phyloP scores from a whole-genome alignment of 2,113 vertebrate genomes.

The Coturnix japonica region DNA sequence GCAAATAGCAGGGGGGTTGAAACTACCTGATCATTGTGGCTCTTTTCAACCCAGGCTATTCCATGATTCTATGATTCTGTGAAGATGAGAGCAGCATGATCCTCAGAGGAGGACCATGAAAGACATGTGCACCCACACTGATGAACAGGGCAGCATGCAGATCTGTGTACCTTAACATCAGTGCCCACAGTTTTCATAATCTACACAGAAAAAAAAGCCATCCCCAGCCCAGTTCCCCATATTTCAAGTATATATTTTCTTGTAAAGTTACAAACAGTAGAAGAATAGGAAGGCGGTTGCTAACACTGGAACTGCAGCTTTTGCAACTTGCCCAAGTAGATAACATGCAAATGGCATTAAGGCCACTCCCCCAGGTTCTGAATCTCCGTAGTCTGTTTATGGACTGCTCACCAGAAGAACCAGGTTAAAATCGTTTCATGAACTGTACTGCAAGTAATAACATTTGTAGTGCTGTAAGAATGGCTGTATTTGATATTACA shows the following conservation, averaged over 20 bases:
- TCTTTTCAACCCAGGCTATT: no score
- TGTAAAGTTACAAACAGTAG: not conserved
- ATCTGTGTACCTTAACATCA: not conserved
- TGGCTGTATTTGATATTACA: not conserved
- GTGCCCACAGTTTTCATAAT: not conserved
- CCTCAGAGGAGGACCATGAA: not conserved
- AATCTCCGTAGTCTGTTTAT: not conserved
- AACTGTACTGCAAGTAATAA: not conserved
- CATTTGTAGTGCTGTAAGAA: not conserved
- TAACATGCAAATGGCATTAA: fast-evolving
- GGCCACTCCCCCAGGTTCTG: not conserved
- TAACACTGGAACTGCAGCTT: not conserved
- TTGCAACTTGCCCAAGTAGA: not conserved
- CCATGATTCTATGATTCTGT: no score
- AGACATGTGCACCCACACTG: not conserved
- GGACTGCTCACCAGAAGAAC: not conserved
- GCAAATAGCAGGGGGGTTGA: no score
- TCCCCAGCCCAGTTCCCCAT: not conserved
- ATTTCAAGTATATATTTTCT: not conserved
- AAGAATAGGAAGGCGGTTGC: not conserved
- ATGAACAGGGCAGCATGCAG: not conserved
- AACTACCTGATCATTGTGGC: no score
- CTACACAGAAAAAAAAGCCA: not conserved
- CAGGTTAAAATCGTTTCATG: not conserved
- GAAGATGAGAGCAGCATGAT: not conserved